Evolutionary conservation across 2,888 invertebrate species (phyloP), one percentile per base, ranked within the genome.

Genomic region (Folsomia candida): DNA sequence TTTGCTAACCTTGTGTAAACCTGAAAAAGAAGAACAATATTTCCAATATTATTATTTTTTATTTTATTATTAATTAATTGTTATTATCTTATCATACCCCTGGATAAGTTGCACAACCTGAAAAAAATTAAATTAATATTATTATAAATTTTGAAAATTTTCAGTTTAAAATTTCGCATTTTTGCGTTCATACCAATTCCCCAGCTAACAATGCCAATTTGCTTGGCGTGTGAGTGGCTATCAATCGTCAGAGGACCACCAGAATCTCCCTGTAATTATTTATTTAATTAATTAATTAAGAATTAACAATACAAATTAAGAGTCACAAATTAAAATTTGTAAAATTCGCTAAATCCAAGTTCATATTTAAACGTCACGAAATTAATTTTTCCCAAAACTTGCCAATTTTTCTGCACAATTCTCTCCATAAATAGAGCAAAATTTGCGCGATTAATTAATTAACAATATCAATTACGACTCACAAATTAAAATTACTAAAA

Each of bases 171-270:
- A n/a, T n/a, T n/a, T n/a, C n/a, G n/a, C n/a, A n/a, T n/a, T n/a
- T n/a, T n/a, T n/a, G n/a, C n/a, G n/a, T n/a, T n/a, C n/a, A 18
- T 26, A 25, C 63, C 68, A 3, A 64, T 64, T 11, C 64, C 64
- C 51, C 47, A 64, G 51, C 64, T 64, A 37, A 37, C 37, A 37
- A 37, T n/a, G n/a, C 94, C 94, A 24, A 92, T 90, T 84, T 93
- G 93, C 0, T 88, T 90, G 90, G 92, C 93, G 72, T 88, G 87
- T 2, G 88, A 88, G 51, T 87, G 88, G 69, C 89, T 89, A 81
- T 88, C 89, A n/a, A 93, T 88, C 89, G 93, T 91, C 81, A 94
- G 83, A 0, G 94, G 94, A 4, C 94, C 94, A 61, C 93, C 94
- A 79, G 93, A 93, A 83, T 94, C 93, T 61, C 93, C 93, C 93